Conservation (phyloP, 2,888 invertebrate genomes). For the Nematopogon swammerdamellus region DNA sequence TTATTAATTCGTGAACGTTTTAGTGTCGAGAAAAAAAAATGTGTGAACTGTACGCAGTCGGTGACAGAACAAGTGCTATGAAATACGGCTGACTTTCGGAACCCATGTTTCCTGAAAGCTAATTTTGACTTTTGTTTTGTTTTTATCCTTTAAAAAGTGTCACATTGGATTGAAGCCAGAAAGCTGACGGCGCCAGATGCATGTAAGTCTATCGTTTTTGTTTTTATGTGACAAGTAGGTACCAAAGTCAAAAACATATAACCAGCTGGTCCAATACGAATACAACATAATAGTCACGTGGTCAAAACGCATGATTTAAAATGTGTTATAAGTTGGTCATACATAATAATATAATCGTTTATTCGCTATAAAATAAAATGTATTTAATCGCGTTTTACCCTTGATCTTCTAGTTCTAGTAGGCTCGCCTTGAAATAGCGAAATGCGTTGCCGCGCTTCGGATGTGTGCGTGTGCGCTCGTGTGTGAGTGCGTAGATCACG, state of each 20-base stretch:
- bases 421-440: background rate
- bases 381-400: background rate
- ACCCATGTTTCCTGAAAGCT: background rate
- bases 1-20: slow-evolving; percentile 29
- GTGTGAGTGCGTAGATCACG: slow-evolving; percentile 20
- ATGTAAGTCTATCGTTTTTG: background rate
- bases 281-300: no score
- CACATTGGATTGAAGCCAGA: background rate
- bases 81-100: slow-evolving; percentile 27
- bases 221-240: no score
- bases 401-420: background rate
- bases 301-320: no score
- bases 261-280: no score
- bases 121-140: background rate
- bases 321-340: no score
- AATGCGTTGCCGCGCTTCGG: background rate
- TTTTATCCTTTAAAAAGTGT: background rate
- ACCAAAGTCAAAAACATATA: no score
- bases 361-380: background rate
- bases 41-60: slow-evolving; percentile 27
- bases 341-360: background rate
- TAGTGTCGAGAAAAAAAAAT: no score
- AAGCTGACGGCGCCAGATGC: background rate
- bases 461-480: slow-evolving; percentile 15
- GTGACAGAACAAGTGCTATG: slow-evolving; percentile 38